A percentile compares a stretch with the other conserved stretches of the same genome.
phyloP scores from a whole-genome alignment of 2,888 invertebrate species.

The Agrochola macilenta region DNA sequence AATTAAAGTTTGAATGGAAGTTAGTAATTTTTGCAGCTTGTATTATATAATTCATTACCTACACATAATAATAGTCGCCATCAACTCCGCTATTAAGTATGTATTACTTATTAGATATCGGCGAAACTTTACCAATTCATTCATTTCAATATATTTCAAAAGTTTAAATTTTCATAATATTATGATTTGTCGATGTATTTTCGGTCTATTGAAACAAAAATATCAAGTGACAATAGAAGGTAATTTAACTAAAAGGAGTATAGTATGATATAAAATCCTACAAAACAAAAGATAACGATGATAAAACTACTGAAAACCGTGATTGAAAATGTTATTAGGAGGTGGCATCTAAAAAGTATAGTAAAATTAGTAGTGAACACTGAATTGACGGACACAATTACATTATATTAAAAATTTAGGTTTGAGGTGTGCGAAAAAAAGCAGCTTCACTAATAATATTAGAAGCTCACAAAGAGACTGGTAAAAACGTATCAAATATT shows the following conservation, averaged over 20 bases:
- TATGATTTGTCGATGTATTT: not conserved
- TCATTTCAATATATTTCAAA: not conserved
- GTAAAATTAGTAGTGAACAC: conserved; percentile 2
- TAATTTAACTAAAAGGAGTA: not conserved
- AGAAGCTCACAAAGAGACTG: conserved; percentile 25
- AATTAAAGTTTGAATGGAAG: not conserved
- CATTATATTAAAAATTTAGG: no score
- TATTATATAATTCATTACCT: not conserved
- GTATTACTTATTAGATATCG: not conserved
- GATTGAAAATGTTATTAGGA: conserved; percentile 3
- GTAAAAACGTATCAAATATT: conserved; percentile 44
- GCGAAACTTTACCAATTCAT: not conserved
- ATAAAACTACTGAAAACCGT: conserved; percentile 1
- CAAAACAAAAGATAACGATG: conserved; percentile 1
- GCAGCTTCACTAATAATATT: conserved; percentile 11
- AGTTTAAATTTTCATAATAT: not conserved
- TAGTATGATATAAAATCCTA: not conserved
- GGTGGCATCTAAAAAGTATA: conserved; percentile 1
- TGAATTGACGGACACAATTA: conserved; percentile 1
- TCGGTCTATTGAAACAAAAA: not conserved
- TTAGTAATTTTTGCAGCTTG: not conserved
- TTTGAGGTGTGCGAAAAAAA: not conserved
- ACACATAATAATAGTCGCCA: not conserved
- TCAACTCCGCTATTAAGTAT: not conserved
- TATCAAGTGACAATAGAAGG: not conserved